Evolutionary conservation across 53 echinoderm and acorn worm species (phyloP).

Genomic region (Luidia sarsii): DNA sequence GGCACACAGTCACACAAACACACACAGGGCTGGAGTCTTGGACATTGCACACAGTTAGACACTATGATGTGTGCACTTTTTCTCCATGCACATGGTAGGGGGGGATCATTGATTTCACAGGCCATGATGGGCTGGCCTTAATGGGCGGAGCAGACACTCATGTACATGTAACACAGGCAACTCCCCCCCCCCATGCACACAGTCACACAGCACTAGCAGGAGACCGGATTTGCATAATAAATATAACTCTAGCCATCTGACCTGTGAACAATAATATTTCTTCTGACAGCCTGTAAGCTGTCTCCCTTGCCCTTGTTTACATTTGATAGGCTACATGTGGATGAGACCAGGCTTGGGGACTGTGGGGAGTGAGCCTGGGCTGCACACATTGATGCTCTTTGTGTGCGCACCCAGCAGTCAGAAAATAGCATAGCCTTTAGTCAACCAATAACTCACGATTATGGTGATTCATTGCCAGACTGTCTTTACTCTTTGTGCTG

Average conservation of each 20-base stretch:
- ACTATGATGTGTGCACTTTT: too few relatives aligned
- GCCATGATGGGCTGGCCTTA: slow-evolving; percentile 8
- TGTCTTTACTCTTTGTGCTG: slow-evolving; percentile 47
- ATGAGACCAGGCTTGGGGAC: slow-evolving; percentile 38
- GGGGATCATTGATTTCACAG: slow-evolving; percentile 42
- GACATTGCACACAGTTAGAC: too few relatives aligned
- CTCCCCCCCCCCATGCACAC: too few relatives aligned
- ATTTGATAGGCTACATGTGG: slow-evolving; percentile 54
- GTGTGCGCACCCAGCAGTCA: slow-evolving; percentile 2
- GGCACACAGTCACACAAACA: neutral
- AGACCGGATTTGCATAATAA: slow-evolving; percentile 51
- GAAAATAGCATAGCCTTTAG: slow-evolving; percentile 22
- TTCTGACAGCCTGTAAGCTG: slow-evolving; percentile 57
- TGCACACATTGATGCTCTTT: slow-evolving; percentile 52
- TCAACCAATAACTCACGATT: slow-evolving; percentile 46
- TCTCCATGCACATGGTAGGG: neutral
- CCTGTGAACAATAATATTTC: slow-evolving; percentile 62
- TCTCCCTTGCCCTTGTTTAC: slow-evolving; percentile 50
- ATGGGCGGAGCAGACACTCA: neutral
- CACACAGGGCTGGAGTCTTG: neutral
- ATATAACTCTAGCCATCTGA: slow-evolving; percentile 57
- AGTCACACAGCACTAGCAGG: neutral
- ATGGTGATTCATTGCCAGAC: slow-evolving; percentile 42
- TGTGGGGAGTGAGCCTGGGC: neutral
- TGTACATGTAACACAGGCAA: too few relatives aligned